phyloP scores from a whole-genome alignment of 2,113 vertebrate species.

The Otis tarda region DNA sequence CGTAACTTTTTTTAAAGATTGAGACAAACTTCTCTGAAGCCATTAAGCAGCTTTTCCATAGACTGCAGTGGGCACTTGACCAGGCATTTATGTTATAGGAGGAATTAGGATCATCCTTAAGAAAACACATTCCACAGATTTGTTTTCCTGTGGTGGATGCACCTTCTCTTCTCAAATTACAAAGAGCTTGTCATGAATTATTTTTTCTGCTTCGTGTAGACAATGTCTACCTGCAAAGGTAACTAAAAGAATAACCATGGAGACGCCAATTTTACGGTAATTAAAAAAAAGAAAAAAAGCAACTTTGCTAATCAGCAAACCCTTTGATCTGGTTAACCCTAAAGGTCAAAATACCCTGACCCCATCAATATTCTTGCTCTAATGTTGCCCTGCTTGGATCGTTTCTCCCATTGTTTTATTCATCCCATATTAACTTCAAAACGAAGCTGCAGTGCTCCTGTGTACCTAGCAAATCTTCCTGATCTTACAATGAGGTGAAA shows the following conservation, averaged over 20 bases:
- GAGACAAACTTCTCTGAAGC: neutral
- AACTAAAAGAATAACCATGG: constrained; percentile 26
- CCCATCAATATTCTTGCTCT: constrained; percentile 68
- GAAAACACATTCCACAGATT: neutral
- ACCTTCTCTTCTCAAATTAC: constrained; percentile 17
- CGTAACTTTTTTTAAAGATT: neutral
- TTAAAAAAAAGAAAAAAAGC: constrained; percentile 66
- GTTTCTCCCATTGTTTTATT: constrained; percentile 77
- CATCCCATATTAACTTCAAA: constrained; percentile 80
- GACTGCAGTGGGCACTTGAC: neutral
- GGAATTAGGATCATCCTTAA: neutral
- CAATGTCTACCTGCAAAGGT: constrained; percentile 65
- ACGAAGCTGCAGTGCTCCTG: constrained; percentile 70
- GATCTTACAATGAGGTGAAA: constrained; percentile 71
- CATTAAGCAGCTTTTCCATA: constrained; percentile 1
- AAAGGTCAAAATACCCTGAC: constrained; percentile 79
- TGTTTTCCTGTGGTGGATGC: neutral
- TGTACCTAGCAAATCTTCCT: constrained; percentile 77
- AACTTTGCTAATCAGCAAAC: constrained; percentile 67
- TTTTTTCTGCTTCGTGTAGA: constrained; percentile 7
- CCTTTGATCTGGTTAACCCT: constrained; percentile 83
- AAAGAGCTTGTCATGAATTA: constrained; percentile 35
- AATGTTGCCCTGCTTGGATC: constrained; percentile 70
- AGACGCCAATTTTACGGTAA: constrained; percentile 73
- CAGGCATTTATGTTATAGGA: neutral